Conservation (phyloP, 2,797 vertebrate species). For the Rousettus madagascariensis region DNA sequence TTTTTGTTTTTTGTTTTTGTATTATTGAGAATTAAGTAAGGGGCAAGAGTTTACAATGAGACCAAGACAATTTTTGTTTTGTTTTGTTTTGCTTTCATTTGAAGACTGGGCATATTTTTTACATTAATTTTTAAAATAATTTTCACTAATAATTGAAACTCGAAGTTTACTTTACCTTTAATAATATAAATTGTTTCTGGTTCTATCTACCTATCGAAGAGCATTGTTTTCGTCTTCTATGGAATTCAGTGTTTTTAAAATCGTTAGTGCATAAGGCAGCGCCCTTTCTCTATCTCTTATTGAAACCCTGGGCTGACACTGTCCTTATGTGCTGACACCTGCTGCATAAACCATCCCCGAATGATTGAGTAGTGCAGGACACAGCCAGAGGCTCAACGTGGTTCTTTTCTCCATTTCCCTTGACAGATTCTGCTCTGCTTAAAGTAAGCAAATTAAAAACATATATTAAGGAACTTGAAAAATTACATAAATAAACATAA, state of each 20-base stretch:
- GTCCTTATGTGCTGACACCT: not conserved
- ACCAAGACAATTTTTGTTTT: not conserved
- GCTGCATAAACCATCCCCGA: not conserved
- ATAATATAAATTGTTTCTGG: not conserved
- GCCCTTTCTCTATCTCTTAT: not conserved
- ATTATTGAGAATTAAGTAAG: not conserved
- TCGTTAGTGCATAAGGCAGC: not conserved
- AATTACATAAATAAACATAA: not conserved
- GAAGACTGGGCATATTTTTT: not conserved
- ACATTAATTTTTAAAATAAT: not conserved
- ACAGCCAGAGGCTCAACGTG: not conserved
- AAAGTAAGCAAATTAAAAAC: constrained; percentile 75
- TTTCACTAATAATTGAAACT: not conserved
- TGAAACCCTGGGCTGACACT: not conserved
- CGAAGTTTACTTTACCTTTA: not conserved
- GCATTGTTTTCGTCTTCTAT: not conserved
- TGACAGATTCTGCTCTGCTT: constrained; percentile 71
- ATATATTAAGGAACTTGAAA: constrained; percentile 27
- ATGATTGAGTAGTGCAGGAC: not conserved
- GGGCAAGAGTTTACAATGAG: not conserved
- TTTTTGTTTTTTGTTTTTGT: not conserved
- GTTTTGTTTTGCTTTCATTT: not conserved
- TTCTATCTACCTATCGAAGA: not conserved
- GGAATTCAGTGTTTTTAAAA: not conserved
- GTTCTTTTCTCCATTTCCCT: constrained; percentile 55